Evolutionary conservation across 2,113 vertebrate genomes (phyloP).

Genomic region (Cichladusa arquata): DNA sequence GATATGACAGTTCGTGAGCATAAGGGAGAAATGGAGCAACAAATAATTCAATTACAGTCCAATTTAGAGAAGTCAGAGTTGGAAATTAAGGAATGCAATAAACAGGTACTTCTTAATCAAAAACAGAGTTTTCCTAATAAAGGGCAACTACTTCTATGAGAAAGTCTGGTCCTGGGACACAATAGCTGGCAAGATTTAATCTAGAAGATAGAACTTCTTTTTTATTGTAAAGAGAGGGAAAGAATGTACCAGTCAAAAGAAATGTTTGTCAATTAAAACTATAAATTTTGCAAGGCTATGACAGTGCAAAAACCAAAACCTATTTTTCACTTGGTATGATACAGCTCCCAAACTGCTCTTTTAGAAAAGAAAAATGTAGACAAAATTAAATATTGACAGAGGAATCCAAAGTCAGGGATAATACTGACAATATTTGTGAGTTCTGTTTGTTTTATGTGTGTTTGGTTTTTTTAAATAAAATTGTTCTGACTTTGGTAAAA

Average conservation of each 20-base stretch:
- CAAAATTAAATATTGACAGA: background rate
- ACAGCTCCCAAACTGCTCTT: background rate
- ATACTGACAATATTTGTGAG: background rate
- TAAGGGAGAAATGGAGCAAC: constrained; percentile 87
- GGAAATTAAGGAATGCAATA: constrained; percentile 78
- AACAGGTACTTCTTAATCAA: constrained; percentile 75
- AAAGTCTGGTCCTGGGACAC: background rate
- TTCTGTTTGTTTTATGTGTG: background rate
- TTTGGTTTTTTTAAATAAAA: background rate
- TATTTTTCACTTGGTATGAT: background rate
- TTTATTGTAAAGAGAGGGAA: background rate
- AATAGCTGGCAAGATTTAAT: background rate
- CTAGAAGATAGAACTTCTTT: background rate
- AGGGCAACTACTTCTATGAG: background rate
- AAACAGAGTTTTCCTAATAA: background rate
- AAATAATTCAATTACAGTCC: constrained; percentile 83
- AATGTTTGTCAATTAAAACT: background rate
- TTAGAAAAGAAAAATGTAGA: background rate
- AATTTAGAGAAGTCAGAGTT: constrained; percentile 80
- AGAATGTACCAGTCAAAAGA: background rate
- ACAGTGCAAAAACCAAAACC: background rate
- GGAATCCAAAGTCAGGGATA: background rate
- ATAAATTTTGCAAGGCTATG: background rate
- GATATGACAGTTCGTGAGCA: constrained; percentile 88
- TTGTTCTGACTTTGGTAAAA: background rate